A percentile compares a stretch with the other conserved stretches of the same genome.
Evolutionary conservation across 2,113 vertebrate genomes (phyloP).

Genomic region (Atractosteus spatula): DNA sequence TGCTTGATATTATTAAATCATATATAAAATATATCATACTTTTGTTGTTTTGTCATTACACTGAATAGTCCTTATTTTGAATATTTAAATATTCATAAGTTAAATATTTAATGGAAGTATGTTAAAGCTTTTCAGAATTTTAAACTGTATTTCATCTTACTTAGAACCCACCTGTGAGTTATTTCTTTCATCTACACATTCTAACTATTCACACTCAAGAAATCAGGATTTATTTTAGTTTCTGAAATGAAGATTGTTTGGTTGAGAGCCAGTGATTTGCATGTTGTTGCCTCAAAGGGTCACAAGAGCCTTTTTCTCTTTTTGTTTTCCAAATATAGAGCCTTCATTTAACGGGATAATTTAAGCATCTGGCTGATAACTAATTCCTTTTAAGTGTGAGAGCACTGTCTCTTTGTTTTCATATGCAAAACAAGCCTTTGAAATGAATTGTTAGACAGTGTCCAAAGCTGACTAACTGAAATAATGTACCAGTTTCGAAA

Average conservation of each 20-base stretch:
- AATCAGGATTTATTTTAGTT: conserved; percentile 1
- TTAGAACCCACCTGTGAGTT: too few species aligned
- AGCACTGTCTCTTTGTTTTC: conserved; percentile 35
- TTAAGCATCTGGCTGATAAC: conserved; percentile 42
- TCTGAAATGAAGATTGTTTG: conserved; percentile 15
- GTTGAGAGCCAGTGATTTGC: conserved; percentile 2
- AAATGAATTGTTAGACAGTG: conserved; percentile 28
- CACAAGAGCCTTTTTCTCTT: conserved; percentile 19
- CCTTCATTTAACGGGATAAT: conserved; percentile 37
- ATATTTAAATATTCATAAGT: too few species aligned
- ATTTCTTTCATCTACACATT: too few species aligned
- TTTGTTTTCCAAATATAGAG: conserved; percentile 24
- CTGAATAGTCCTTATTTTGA: too few species aligned
- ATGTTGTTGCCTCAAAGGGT: conserved; percentile 25
- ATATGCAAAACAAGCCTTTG: conserved; percentile 35
- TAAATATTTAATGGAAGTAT: too few species aligned
- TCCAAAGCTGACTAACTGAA: conserved; percentile 41
- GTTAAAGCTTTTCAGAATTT: too few species aligned
- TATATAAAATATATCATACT: too few species aligned
- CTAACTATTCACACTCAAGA: too few species aligned
- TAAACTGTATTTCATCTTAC: too few species aligned
- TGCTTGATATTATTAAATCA: too few species aligned
- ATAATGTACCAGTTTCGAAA: conserved; percentile 25
- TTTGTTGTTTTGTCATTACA: too few species aligned
- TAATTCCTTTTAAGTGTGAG: conserved; percentile 38